A percentile compares a stretch with the other conserved stretches of the same genome.
These are phyloP conservation scores for Cerastis rubricosa DNA, from an alignment of 2,888 invertebrate species.

Conservation along the genomic window DNA sequence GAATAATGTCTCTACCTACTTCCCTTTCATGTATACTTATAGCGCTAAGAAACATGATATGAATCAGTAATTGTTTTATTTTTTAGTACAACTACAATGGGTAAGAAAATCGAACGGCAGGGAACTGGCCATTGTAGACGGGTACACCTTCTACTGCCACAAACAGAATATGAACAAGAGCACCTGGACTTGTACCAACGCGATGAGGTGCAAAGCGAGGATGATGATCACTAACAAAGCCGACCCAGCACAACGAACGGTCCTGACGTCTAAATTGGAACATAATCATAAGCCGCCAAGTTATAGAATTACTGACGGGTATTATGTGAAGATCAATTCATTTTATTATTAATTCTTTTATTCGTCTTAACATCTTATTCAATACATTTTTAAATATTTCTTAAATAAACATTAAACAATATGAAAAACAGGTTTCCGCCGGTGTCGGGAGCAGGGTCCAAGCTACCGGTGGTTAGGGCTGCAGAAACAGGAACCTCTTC, in stretches of 20 bases:
- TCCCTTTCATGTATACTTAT: not conserved
- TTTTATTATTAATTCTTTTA: slow-evolving; percentile 25
- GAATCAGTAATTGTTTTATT: not conserved
- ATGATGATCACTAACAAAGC: slow-evolving; percentile 36
- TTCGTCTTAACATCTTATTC: too few species aligned
- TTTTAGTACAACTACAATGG: slow-evolving; percentile 56
- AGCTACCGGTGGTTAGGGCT: too few species aligned
- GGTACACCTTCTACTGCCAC: slow-evolving; percentile 69
- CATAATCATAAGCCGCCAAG: slow-evolving; percentile 48
- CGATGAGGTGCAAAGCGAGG: slow-evolving; percentile 38
- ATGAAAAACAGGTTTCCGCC: too few species aligned
- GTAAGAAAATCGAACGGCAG: slow-evolving; percentile 64
- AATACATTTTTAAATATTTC: too few species aligned
- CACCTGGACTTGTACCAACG: slow-evolving; percentile 50
- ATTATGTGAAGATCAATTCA: slow-evolving; percentile 26
- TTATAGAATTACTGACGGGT: slow-evolving; percentile 31
- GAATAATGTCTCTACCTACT: not conserved
- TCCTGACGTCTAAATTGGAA: slow-evolving; percentile 16
- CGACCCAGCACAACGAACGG: not conserved
- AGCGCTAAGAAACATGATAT: not conserved
- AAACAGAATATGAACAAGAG: slow-evolving; percentile 7
- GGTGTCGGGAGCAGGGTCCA: too few species aligned
- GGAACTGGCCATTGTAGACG: slow-evolving; percentile 66
- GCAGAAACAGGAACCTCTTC: too few species aligned
- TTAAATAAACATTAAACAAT: too few species aligned